Base-by-base conservation (phyloP, 1,140 invertebrate genomes). In the Trachymyrmex septentrionalis region DNA sequence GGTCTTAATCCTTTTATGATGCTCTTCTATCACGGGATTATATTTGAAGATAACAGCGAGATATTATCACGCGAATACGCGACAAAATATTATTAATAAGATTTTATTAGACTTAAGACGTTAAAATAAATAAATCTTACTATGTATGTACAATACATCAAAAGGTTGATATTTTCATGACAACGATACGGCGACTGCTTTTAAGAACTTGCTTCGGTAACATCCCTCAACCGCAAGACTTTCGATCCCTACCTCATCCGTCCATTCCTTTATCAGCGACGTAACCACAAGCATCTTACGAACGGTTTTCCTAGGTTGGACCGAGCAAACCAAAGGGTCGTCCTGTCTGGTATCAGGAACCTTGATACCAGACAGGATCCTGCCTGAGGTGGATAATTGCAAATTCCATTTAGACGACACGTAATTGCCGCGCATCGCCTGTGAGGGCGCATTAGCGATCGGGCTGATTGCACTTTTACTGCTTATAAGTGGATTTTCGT, bases 381-480 rank as follows among this genome's bases (percentile, higher is more conserved):
- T 66, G 50, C 5, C 9, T 0, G 88, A 57, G 86, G 81, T 73
- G 59, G 89, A 91, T 91, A 91, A 91, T 91, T 91, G 90, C 87
- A 86, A 90, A 91, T 91, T 91, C 90, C 90, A 91, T 91, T 91
- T 90, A 87, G 89, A 85, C 76, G 89, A 90, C 63, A 75, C 67
- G 73, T 81, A 87, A 87, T 55, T 59, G 30, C 76, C 86, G 76
- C 7, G 48, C 64, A 81, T 87, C 61, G 71, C 73, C 64, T 71
- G 76, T 84, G 63, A 76, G 86, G 88, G 87, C 77, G 89, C 89
- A 91, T 91, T 91, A 91, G 86, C 63, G 73, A 91, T 90, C 84
- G 24, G 10, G 89, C 72, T 90, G 89, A 91, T 91, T 90, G 89
- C 87, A 88, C 82, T 88, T 90, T 88, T 87, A 71, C 75, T 24